These are phyloP conservation scores for Falco columbarius DNA, from an alignment of 2,797 vertebrate species.

Conservation along the genomic window DNA sequence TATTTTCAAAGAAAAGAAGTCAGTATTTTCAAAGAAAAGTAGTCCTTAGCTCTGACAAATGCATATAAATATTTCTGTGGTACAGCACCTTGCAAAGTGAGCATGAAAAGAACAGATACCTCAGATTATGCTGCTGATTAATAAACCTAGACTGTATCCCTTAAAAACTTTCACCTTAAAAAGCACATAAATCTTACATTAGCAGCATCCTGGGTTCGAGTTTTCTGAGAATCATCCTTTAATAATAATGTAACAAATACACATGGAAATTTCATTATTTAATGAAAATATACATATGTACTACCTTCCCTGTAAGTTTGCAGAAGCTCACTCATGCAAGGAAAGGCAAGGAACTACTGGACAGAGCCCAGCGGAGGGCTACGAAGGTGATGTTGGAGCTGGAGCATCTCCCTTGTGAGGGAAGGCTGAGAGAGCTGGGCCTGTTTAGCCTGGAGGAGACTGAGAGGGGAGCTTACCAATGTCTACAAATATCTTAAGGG, in stretches of 20 bases:
- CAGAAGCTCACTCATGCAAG: not conserved
- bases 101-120: not conserved
- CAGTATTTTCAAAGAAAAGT: not conserved
- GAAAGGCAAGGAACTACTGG: too few species aligned
- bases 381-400: too few species aligned
- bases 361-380: too few species aligned
- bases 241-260: not conserved
- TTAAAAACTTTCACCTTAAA: not conserved
- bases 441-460: too few species aligned
- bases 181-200: not conserved
- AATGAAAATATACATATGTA: not conserved
- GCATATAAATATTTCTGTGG: not conserved
- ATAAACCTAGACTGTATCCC: not conserved
- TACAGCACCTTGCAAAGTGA: not conserved
- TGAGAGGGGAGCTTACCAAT: too few species aligned
- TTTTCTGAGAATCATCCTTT: not conserved
- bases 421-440: too few species aligned
- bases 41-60: conserved; percentile 15
- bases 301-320: not conserved
- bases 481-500: too few species aligned
- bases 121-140: not conserved
- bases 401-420: too few species aligned
- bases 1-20: not conserved
- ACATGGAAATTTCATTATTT: not conserved
- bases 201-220: not conserved